Evolutionary conservation across 2,888 invertebrate genomes (phyloP).

Genomic region (Patella pellucida): DNA sequence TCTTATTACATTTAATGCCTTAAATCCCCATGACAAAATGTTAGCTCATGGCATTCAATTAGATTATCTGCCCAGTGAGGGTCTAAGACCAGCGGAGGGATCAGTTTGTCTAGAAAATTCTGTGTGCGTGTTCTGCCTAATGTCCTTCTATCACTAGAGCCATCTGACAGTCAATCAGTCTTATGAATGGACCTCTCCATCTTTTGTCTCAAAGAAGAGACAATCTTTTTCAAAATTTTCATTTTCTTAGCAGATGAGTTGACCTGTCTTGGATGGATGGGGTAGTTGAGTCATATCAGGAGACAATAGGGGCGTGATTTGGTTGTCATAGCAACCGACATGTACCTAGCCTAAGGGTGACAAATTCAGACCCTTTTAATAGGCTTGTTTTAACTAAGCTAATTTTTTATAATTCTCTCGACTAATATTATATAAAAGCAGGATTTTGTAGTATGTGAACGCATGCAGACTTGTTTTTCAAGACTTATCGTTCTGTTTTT

Average conservation of each 20-base stretch:
- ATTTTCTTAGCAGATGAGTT: neutral
- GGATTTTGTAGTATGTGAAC: neutral
- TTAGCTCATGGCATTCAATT: neutral
- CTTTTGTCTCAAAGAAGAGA: neutral
- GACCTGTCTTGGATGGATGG: neutral
- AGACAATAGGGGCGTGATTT: neutral
- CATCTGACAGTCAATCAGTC: neutral
- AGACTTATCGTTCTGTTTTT: neutral
- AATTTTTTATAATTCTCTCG: neutral
- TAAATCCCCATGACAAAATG: neutral
- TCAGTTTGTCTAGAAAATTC: neutral
- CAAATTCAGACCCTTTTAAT: slow-evolving; percentile 7
- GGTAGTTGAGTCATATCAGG: slow-evolving; percentile 5
- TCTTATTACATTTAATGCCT: neutral
- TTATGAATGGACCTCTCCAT: neutral
- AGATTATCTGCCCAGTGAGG: neutral
- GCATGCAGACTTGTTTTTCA: neutral
- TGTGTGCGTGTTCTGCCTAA: neutral
- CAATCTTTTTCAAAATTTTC: neutral
- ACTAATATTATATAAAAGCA: neutral
- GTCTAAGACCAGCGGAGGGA: neutral
- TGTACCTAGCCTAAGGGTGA: slow-evolving; percentile 2
- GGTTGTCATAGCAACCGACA: slow-evolving; percentile 8
- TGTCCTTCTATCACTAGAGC: neutral
- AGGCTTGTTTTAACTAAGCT: slow-evolving; percentile 2